These are phyloP conservation scores for Habropoda laboriosa DNA, from an alignment of 1,140 invertebrate genomes.

Conservation along the genomic window DNA sequence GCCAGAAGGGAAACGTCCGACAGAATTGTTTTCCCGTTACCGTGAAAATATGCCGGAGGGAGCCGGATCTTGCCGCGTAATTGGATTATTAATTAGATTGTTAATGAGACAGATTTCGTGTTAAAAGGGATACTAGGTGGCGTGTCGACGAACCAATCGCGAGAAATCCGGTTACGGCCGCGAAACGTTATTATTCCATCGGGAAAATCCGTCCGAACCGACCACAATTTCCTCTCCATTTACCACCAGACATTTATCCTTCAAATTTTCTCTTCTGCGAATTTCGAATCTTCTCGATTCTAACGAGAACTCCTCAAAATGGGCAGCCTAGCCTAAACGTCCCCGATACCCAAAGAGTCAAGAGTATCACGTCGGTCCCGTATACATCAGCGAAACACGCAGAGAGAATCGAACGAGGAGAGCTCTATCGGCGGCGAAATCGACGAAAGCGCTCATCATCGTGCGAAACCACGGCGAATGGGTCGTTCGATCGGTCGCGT, in stretches of 20 bases:
- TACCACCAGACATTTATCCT: too few relatives aligned
- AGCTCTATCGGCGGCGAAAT: neutral
- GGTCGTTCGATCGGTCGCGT: neutral
- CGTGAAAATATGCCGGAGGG: constrained; percentile 76
- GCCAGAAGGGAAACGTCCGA: constrained; percentile 68
- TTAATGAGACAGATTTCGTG: constrained; percentile 80
- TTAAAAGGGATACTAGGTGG: constrained; percentile 63
- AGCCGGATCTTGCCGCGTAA: constrained; percentile 76
- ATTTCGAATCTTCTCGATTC: too few relatives aligned
- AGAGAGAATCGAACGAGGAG: too few relatives aligned
- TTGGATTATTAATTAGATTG: constrained; percentile 83
- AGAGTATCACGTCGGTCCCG: too few relatives aligned
- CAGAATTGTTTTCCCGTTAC: constrained; percentile 80
- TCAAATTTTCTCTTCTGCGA: too few relatives aligned
- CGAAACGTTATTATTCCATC: constrained; percentile 13
- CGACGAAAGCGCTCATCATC: neutral
- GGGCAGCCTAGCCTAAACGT: too few relatives aligned
- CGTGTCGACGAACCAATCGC: constrained; percentile 29
- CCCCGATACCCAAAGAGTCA: too few relatives aligned
- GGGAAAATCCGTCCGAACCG: too few relatives aligned
- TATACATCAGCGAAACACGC: too few relatives aligned
- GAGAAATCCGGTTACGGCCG: constrained; percentile 16
- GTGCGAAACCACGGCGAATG: neutral
- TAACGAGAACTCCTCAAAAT: too few relatives aligned
- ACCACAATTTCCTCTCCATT: too few relatives aligned